Percentiles rank a stretch among this genome's conserved stretches.
Conservation (phyloP, 2,797 vertebrate species). For the Sorex maritimensis region DNA sequence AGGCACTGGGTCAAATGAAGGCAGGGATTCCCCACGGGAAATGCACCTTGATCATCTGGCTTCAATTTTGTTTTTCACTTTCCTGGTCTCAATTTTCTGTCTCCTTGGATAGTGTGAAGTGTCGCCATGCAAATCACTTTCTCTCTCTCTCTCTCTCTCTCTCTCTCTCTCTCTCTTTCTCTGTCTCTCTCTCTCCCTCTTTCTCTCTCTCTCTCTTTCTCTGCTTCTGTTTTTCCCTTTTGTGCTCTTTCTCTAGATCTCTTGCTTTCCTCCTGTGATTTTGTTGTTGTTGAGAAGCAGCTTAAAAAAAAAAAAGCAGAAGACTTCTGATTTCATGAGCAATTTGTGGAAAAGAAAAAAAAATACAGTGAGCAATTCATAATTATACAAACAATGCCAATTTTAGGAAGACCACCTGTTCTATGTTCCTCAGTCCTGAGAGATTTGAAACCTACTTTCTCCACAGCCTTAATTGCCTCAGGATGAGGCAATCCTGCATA, state of each 20-base stretch:
- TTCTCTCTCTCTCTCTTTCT: background rate
- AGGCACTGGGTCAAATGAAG: background rate
- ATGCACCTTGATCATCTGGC: background rate
- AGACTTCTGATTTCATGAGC: constrained; percentile 75
- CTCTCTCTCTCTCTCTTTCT: background rate
- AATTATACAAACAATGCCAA: constrained; percentile 87
- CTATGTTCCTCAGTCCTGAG: constrained; percentile 88
- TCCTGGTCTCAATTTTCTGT: constrained; percentile 11
- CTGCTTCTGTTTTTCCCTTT: background rate
- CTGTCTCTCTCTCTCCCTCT: background rate
- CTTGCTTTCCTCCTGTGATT: constrained; percentile 49
- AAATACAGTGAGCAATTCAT: constrained; percentile 79
- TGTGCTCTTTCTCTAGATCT: background rate
- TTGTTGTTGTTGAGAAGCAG: constrained; percentile 6
- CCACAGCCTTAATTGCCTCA: constrained; percentile 91
- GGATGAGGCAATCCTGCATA: constrained; percentile 92
- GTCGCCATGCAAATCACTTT: background rate
- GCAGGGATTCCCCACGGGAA: background rate
- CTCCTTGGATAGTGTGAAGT: background rate
- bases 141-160: constrained; percentile 11
- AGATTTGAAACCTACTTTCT: constrained; percentile 91
- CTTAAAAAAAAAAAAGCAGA: constrained; percentile 36
- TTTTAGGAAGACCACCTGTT: constrained; percentile 90
- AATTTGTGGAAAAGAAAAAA: constrained; percentile 76
- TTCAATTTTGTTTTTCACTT: background rate